These are phyloP conservation scores for Phaedon cochleariae DNA, from an alignment of 2,888 invertebrate genomes.

Conservation along the genomic window DNA sequence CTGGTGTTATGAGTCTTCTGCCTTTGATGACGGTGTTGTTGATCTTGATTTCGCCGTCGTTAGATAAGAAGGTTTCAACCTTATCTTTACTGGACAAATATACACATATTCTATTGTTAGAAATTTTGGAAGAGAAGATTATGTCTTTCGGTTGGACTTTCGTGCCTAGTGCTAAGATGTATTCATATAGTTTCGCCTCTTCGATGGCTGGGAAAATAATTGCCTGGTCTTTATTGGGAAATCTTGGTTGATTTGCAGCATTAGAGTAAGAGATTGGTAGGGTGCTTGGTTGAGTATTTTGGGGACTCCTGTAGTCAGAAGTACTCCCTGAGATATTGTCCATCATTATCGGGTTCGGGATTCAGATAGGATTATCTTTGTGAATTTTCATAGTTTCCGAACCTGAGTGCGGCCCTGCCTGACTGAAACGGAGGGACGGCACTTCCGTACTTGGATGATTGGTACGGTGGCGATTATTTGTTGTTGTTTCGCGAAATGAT, in stretches of 20 bases:
- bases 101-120: slow-evolving; percentile 42
- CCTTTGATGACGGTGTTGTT: slow-evolving; percentile 26
- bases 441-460: background rate
- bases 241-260: slow-evolving; percentile 16
- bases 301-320: too few species aligned
- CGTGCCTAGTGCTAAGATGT: slow-evolving; percentile 22
- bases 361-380: background rate
- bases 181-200: slow-evolving; percentile 1
- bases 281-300: background rate
- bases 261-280: background rate
- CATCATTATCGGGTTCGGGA: background rate
- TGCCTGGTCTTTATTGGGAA: slow-evolving; percentile 14
- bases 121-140: slow-evolving; percentile 36
- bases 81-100: slow-evolving; percentile 30
- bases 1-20: slow-evolving; percentile 38
- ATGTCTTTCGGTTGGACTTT: slow-evolving; percentile 30
- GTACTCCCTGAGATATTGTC: too few species aligned
- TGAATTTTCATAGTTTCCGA: background rate
- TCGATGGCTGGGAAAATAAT: slow-evolving; percentile 13
- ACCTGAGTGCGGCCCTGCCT: background rate
- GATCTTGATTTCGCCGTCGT: slow-evolving; percentile 27
- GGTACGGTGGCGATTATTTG: background rate
- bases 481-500: background rate
- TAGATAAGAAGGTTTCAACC: slow-evolving; percentile 34
- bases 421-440: background rate